Conservation (phyloP, 2,113 vertebrate genomes). For the Uria lomvia region DNA sequence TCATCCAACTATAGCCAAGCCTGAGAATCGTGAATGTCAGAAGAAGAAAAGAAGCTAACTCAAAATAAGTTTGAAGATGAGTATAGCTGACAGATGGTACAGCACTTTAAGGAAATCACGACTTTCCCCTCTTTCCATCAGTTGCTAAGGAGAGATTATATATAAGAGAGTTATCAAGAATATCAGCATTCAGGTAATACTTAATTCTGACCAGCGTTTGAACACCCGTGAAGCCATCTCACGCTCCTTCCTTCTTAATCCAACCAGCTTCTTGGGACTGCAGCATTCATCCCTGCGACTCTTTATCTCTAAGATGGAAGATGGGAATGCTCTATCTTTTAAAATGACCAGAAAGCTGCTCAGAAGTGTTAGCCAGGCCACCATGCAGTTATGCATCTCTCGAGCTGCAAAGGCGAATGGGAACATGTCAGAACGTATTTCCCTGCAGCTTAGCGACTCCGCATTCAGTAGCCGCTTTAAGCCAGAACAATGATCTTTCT, state of each 20-base stretch:
- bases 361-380: background rate
- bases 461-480: background rate
- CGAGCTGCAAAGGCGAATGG: background rate
- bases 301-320: background rate
- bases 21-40: background rate
- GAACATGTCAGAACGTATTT: background rate
- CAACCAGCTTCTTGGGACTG: background rate
- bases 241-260: background rate
- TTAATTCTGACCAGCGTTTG: background rate
- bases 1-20: background rate
- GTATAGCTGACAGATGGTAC: conserved; percentile 35
- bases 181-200: background rate
- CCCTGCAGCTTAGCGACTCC: background rate
- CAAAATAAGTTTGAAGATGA: conserved; percentile 22
- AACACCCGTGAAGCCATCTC: background rate
- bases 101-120: conserved; percentile 44
- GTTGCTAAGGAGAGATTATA: conserved; percentile 42
- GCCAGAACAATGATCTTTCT: background rate
- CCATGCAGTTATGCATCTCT: background rate
- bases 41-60: background rate
- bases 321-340: background rate
- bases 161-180: background rate
- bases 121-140: conserved; percentile 23
- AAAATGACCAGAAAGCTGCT: background rate
- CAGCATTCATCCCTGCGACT: background rate